These are phyloP conservation scores for Cerceris rybyensis DNA, from an alignment of 2,888 invertebrate genomes.

Conservation along the genomic window DNA sequence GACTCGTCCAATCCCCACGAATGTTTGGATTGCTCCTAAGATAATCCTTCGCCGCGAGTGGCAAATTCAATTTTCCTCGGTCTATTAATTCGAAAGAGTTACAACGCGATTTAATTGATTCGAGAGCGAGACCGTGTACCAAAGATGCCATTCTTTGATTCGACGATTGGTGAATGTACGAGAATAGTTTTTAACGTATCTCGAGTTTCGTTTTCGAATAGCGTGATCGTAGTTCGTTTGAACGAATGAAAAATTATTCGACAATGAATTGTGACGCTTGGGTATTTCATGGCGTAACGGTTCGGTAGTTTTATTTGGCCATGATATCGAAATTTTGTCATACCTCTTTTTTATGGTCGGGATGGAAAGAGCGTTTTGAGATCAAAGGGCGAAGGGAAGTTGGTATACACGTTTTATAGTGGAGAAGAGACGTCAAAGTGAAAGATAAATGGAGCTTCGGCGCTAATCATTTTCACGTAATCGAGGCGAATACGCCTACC, in stretches of 20 bases:
- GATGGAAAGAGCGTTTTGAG: conserved; percentile 27
- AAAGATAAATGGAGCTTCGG: conserved; percentile 41
- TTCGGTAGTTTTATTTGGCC: conserved; percentile 42
- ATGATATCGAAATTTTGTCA: conserved; percentile 35
- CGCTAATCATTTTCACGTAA: conserved; percentile 37
- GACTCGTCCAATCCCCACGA: conserved; percentile 35
- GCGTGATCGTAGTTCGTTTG: too few species aligned
- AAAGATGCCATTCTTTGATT: too few species aligned
- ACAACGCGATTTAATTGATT: too few species aligned
- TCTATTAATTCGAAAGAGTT: conserved; percentile 49
- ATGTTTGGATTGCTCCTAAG: conserved; percentile 49
- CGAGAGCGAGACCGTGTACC: too few species aligned
- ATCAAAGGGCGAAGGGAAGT: conserved; percentile 38
- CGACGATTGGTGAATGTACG: too few species aligned
- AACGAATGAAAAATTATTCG: background rate
- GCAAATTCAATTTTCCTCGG: conserved; percentile 51
- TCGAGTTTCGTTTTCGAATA: too few species aligned
- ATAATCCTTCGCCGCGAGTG: conserved; percentile 44
- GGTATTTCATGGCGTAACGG: conserved; percentile 11
- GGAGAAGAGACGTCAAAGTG: background rate
- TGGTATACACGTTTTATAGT: background rate
- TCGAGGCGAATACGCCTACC: background rate
- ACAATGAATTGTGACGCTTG: conserved; percentile 24
- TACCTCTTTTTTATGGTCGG: conserved; percentile 14
- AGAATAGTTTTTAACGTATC: too few species aligned